Conservation (phyloP, 2,113 vertebrate genomes). For the Poicephalus gulielmi region DNA sequence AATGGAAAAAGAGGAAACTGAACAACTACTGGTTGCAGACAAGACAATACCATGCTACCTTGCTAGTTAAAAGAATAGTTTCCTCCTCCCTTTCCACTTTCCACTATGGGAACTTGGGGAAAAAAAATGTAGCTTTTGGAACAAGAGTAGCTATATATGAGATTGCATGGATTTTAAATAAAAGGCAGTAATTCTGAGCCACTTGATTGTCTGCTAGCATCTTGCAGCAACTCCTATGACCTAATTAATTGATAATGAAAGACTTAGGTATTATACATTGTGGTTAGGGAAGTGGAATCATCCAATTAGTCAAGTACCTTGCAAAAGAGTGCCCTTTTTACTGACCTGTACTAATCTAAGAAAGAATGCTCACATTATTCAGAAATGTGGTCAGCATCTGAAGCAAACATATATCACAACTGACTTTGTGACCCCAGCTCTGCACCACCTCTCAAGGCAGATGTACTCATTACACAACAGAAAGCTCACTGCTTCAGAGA, state of each 20-base stretch:
- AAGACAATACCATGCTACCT: neutral
- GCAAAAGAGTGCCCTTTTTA: slow-evolving; percentile 4
- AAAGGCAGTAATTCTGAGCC: neutral
- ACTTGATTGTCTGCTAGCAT: neutral
- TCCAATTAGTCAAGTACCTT: slow-evolving; percentile 28
- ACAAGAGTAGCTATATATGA: neutral
- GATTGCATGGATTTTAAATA: neutral
- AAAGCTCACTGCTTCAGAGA: neutral
- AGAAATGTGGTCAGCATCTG: slow-evolving; percentile 35
- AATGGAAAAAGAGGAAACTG: neutral
- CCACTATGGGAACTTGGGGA: neutral
- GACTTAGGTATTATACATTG: neutral
- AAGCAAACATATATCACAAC: neutral
- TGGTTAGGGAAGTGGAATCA: slow-evolving; percentile 47
- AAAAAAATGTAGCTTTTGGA: neutral
- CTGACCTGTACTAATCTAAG: slow-evolving; percentile 31
- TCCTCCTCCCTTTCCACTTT: neutral
- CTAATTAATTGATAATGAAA: slow-evolving; percentile 30
- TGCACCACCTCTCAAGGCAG: neutral
- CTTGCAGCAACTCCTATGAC: neutral
- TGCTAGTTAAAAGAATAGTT: neutral
- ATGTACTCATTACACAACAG: neutral
- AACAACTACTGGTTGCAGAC: neutral
- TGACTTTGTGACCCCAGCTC: slow-evolving; percentile 16
- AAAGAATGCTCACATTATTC: slow-evolving; percentile 35